These are phyloP conservation scores for Archilochus colubris DNA, from an alignment of 2,113 vertebrate species.

Conservation along the genomic window DNA sequence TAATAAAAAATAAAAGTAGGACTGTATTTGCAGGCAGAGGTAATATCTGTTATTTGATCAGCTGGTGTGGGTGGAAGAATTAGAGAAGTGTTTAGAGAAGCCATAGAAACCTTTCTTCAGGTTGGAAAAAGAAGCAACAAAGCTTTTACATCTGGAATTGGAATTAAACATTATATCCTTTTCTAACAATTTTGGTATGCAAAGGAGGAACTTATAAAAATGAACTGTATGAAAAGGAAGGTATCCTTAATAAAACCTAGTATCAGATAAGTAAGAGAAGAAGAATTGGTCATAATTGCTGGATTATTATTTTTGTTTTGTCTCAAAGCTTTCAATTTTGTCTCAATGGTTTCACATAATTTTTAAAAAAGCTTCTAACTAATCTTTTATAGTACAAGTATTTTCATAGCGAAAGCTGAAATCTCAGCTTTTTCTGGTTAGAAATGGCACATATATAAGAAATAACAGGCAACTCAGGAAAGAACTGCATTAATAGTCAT, in stretches of 20 bases:
- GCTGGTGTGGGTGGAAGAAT: not conserved
- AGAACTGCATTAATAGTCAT: not conserved
- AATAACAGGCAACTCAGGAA: not conserved
- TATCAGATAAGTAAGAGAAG: not conserved
- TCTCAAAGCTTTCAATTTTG: not conserved
- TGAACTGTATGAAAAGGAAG: not conserved
- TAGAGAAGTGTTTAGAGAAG: not conserved
- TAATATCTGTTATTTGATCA: not conserved
- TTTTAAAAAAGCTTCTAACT: not conserved
- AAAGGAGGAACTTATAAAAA: not conserved
- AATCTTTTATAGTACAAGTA: not conserved
- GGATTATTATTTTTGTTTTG: not conserved
- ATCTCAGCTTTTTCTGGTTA: not conserved
- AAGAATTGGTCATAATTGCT: not conserved
- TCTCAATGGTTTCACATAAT: not conserved
- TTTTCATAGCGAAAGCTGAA: not conserved
- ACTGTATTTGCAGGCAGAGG: not conserved
- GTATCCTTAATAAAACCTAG: not conserved
- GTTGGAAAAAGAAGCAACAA: not conserved
- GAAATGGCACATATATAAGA: not conserved
- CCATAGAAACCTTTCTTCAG: not conserved
- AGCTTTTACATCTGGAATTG: not conserved
- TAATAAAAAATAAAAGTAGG: not conserved
- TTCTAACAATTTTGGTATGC: not conserved
- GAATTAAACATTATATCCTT: not conserved